Evolutionary conservation across 2,797 vertebrate genomes (phyloP), one percentile per base, ranked within the genome.

Genomic region (Prunella strophiata): DNA sequence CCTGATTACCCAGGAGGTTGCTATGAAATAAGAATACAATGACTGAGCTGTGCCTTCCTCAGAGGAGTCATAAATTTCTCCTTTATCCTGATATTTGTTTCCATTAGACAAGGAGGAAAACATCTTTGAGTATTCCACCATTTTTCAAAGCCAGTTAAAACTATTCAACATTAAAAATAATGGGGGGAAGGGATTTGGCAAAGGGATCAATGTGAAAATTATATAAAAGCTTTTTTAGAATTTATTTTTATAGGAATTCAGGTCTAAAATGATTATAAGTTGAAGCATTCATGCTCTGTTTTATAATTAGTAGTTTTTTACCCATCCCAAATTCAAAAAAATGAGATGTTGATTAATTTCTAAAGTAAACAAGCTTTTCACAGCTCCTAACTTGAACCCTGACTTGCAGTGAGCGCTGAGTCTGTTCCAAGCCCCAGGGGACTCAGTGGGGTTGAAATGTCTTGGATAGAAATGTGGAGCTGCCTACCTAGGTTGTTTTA

Each of bases 41-140:
- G 63, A 71, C 45, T 85, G 91, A 89, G 20, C 68, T 83, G 14
- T 83, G 68, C 45, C 34, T 91, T 80, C 50, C 59, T 93, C 68
- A 54, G 38, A 94, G 23, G 75, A 77, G 29, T 57, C 59, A 89
- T 54, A 83, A 79, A 80, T 91, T 92, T 89, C 72, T 77, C n/a
- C 45, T 95, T 79, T 77, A 80, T 80, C 34, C 34, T 80, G 51
- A 70, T 85, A 91, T 71, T 92, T 92, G 25, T 74, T 95, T 94
- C 81, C 23, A 55, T 85, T 52, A 63, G 45, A 77, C 48, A 32
- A 55, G 36, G 10, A 77, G 34, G 40, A 89, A 92, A 91, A 85
- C 30, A 61, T 68, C 42, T 58, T 82, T 85, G 13, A 81, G 47
- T 54, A 72, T 10, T 59, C 23, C 54, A 84, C 5, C 5, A 1